Evolutionary conservation across 1,140 invertebrate genomes (phyloP).

Genomic region (Papilio machaon): DNA sequence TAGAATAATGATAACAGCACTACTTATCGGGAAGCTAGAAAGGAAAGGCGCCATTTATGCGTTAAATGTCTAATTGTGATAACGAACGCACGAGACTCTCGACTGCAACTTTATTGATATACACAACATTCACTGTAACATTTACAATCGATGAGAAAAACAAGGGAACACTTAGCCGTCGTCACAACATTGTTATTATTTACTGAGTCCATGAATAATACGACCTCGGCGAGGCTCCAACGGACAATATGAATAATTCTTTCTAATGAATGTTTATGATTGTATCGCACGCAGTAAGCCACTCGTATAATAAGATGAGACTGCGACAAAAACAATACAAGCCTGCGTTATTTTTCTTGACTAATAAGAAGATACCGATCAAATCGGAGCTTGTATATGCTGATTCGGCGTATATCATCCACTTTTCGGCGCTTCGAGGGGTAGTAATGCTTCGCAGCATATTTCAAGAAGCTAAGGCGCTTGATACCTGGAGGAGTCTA

Average conservation of each 20-base stretch:
- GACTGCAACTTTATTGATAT: background rate
- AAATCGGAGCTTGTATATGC: background rate
- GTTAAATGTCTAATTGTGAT: constrained; percentile 16
- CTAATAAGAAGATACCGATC: background rate
- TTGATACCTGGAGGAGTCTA: too few relatives aligned
- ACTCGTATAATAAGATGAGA: background rate
- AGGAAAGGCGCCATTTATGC: constrained; percentile 10
- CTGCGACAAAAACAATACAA: background rate
- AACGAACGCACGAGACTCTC: background rate
- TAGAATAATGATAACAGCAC: constrained; percentile 27
- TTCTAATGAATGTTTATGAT: constrained; percentile 7
- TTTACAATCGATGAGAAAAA: constrained; percentile 2
- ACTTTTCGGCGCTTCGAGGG: background rate
- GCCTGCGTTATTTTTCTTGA: background rate
- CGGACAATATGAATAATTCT: constrained; percentile 17
- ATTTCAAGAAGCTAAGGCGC: too few relatives aligned
- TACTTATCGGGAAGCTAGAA: constrained; percentile 5
- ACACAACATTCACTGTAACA: background rate
- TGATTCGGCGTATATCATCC: background rate
- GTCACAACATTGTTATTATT: constrained; percentile 4
- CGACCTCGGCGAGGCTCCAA: background rate
- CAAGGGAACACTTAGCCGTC: background rate
- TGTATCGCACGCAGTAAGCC: background rate
- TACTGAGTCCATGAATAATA: constrained; percentile 7
- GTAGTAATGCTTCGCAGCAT: background rate